A percentile compares a stretch with the other conserved stretches of the same genome.
Conservation (phyloP, 2,797 vertebrate species). For the Amphiprion clarkii region DNA sequence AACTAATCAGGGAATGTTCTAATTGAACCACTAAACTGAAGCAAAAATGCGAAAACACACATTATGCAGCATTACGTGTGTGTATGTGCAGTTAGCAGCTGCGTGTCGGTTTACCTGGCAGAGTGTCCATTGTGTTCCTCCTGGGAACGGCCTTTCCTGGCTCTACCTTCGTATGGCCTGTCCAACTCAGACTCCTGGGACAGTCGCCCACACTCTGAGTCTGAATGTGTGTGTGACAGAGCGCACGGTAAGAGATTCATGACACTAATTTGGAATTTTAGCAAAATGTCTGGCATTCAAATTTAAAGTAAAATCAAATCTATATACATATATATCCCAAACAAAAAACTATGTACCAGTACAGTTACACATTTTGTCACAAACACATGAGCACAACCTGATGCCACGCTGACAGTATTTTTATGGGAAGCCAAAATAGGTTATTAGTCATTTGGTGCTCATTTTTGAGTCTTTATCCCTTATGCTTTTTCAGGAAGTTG, state of each 20-base stretch:
- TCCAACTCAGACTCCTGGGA: conserved; percentile 75
- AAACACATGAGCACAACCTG: background rate
- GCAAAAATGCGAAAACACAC: background rate
- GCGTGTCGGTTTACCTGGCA: conserved; percentile 79
- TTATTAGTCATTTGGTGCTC: conserved; percentile 3
- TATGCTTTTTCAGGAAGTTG: conserved; percentile 20
- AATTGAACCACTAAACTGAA: background rate
- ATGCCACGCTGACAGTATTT: background rate
- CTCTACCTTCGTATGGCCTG: conserved; percentile 47
- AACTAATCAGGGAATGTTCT: background rate
- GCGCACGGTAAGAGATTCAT: background rate
- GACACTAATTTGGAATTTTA: background rate
- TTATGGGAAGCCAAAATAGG: conserved; percentile 19
- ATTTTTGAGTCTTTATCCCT: conserved; percentile 25
- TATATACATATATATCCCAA: background rate
- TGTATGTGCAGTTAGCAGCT: background rate
- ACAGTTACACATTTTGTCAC: background rate
- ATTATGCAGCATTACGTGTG: background rate
- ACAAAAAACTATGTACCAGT: background rate
- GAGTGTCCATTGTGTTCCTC: conserved; percentile 74
- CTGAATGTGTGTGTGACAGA: conserved; percentile 44
- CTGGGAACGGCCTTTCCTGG: conserved; percentile 60
- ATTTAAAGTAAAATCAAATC: background rate
- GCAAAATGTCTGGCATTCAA: background rate
- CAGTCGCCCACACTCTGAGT: conserved; percentile 74